A percentile compares a stretch with the other conserved stretches of the same genome.
Conservation (phyloP, 2,113 vertebrate genomes). For the Nibea coibor region DNA sequence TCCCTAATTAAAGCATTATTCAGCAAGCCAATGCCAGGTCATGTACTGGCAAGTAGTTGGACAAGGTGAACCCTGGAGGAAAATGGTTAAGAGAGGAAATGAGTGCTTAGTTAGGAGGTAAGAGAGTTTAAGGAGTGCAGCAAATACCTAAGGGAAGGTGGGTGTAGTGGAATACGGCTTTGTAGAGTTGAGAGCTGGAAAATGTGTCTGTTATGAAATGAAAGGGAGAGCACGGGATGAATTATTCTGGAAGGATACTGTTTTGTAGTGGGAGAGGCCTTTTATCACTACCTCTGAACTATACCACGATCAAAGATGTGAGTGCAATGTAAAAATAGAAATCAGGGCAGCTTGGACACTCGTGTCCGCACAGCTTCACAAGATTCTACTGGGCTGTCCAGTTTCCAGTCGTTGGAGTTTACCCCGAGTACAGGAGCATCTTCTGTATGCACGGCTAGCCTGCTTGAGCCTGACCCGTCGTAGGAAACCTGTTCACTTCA, state of each 20-base stretch:
- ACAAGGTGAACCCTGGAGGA: slow-evolving; percentile 37
- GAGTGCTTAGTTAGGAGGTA: slow-evolving; percentile 27
- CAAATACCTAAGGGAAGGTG: neutral
- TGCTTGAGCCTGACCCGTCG: accelerated
- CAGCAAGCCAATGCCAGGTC: slow-evolving; percentile 11
- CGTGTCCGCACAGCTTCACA: neutral
- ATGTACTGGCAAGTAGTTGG: slow-evolving; percentile 23
- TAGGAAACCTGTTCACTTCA: slow-evolving; percentile 8
- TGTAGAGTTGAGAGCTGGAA: neutral
- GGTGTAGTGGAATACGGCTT: neutral
- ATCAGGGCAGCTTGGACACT: neutral
- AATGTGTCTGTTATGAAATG: neutral
- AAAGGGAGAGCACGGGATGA: neutral
- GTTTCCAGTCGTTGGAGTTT: slow-evolving; percentile 27
- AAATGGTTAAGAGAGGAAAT: slow-evolving; percentile 43
- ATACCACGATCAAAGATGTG: slow-evolving; percentile 7
- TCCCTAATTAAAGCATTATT: slow-evolving; percentile 47
- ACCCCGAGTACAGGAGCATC: neutral
- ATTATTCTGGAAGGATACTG: neutral
- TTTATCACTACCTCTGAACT: neutral
- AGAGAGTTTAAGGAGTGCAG: slow-evolving; percentile 22
- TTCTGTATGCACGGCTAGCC: neutral
- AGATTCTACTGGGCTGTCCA: neutral
- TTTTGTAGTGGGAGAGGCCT: neutral
- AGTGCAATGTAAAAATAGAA: slow-evolving; percentile 31